Evolutionary conservation across 1,140 invertebrate species (phyloP).

Genomic region (Drosophila kanapiae): DNA sequence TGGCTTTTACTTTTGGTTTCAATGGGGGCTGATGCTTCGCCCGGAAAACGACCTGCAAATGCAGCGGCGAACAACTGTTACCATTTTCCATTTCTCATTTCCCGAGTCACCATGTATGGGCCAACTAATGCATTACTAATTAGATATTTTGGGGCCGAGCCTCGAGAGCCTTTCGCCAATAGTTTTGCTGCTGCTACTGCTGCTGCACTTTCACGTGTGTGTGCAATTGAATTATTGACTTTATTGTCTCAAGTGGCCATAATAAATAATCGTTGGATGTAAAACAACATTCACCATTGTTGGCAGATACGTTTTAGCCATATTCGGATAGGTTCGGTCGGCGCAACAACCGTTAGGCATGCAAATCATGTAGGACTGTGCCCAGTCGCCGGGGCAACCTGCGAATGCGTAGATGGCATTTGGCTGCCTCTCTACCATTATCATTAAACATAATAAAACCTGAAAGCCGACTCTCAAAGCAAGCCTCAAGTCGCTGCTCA

Average conservation of each 20-base stretch:
- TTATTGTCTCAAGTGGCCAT: slow-evolving; percentile 69
- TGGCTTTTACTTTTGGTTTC: slow-evolving; percentile 45
- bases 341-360: slow-evolving; percentile 43
- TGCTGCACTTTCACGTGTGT: slow-evolving; percentile 71
- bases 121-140: slow-evolving; percentile 61
- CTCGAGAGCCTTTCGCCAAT: slow-evolving; percentile 59
- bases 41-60: slow-evolving; percentile 17
- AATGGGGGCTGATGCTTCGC: not conserved
- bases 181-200: slow-evolving; percentile 17
- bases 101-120: slow-evolving; percentile 43
- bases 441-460: slow-evolving; percentile 41
- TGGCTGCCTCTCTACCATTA: slow-evolving; percentile 24
- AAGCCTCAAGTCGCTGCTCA: slow-evolving; percentile 7
- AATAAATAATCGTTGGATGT: slow-evolving; percentile 73
- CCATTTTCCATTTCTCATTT: slow-evolving; percentile 38
- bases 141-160: slow-evolving; percentile 39
- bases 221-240: slow-evolving; percentile 70
- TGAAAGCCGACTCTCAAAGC: slow-evolving; percentile 11
- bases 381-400: slow-evolving; percentile 14
- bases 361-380: slow-evolving; percentile 61
- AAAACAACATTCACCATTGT: slow-evolving; percentile 75
- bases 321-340: slow-evolving; percentile 22
- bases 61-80: slow-evolving; percentile 1
- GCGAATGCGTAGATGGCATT: slow-evolving; percentile 35
- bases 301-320: slow-evolving; percentile 31